Conservation (phyloP, 2,888 invertebrate genomes). For the Muscina levida region DNA sequence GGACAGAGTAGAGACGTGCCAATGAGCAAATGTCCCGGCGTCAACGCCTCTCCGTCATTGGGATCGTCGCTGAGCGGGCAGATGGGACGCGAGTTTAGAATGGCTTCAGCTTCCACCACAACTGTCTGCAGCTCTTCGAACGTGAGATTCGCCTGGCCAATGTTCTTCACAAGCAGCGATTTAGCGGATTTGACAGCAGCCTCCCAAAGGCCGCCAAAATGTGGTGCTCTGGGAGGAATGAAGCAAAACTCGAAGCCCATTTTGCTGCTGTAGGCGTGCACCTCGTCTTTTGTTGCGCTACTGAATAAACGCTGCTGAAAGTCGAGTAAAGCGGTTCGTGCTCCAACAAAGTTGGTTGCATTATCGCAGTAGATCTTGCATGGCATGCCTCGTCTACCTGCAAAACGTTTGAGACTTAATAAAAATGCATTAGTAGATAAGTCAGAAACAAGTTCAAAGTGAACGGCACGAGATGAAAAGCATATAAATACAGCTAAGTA, state of each 20-base stretch:
- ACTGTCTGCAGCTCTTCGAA: slow-evolving; percentile 64
- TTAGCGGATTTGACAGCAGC: too few relatives aligned
- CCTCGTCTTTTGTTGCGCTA: slow-evolving; percentile 1
- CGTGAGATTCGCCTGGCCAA: slow-evolving; percentile 51
- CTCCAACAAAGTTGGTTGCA: too few relatives aligned
- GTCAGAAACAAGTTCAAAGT: too few relatives aligned
- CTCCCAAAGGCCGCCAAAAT: too few relatives aligned
- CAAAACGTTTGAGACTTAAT: not conserved
- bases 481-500: too few relatives aligned
- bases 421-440: too few relatives aligned
- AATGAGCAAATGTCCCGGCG: slow-evolving; percentile 63
- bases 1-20: slow-evolving; percentile 52
- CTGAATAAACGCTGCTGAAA: slow-evolving; percentile 14
- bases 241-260: slow-evolving; percentile 61
- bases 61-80: too few relatives aligned
- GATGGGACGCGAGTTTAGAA: slow-evolving; percentile 67
- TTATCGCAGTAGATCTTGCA: slow-evolving; percentile 7
- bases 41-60: too few relatives aligned
- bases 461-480: too few relatives aligned
- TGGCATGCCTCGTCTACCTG: too few relatives aligned
- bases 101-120: slow-evolving; percentile 65
- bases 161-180: slow-evolving; percentile 64
- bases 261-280: not conserved
- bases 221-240: slow-evolving; percentile 63
- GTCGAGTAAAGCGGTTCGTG: too few relatives aligned